These are phyloP conservation scores for Aurelia sp. DNA, from an alignment of 30 jellyfish, hydroid and myxozoan genomes.

Conservation along the genomic window DNA sequence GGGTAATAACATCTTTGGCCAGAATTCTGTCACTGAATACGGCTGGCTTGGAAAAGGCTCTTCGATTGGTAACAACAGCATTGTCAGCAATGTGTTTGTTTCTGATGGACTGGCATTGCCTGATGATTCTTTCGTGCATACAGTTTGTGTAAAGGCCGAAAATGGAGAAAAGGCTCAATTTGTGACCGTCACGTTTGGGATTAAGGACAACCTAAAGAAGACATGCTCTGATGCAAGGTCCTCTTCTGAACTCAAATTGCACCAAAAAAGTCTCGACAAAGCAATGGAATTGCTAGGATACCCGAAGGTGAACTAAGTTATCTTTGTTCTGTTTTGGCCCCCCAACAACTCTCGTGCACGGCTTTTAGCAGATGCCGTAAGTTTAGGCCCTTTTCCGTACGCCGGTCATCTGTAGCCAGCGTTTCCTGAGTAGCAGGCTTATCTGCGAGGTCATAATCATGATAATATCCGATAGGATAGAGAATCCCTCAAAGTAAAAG, in stretches of 20 bases:
- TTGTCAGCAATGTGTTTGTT: slow-evolving; percentile 78
- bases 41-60: slow-evolving; percentile 67
- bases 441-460: too few relatives aligned
- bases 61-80: slow-evolving; percentile 63
- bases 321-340: too few relatives aligned
- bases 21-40: slow-evolving; percentile 77
- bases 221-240: slow-evolving; percentile 28
- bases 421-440: too few relatives aligned
- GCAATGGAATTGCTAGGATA: slow-evolving; percentile 57
- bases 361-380: too few relatives aligned
- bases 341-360: too few relatives aligned
- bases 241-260: slow-evolving; percentile 44
- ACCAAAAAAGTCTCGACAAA: slow-evolving; percentile 40
- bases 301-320: slow-evolving; percentile 38
- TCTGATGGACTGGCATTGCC: slow-evolving; percentile 73
- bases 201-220: slow-evolving; percentile 79
- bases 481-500: too few relatives aligned
- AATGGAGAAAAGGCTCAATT: slow-evolving; percentile 37
- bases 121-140: slow-evolving; percentile 74
- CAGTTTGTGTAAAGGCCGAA: slow-evolving; percentile 61
- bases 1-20: slow-evolving; percentile 52
- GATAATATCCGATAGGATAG: too few relatives aligned
- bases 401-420: too few relatives aligned
- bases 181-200: slow-evolving; percentile 86
- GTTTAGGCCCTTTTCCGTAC: too few relatives aligned